Evolutionary conservation across 2,888 invertebrate species (phyloP).

Genomic region (Caradrina clavipalpis): DNA sequence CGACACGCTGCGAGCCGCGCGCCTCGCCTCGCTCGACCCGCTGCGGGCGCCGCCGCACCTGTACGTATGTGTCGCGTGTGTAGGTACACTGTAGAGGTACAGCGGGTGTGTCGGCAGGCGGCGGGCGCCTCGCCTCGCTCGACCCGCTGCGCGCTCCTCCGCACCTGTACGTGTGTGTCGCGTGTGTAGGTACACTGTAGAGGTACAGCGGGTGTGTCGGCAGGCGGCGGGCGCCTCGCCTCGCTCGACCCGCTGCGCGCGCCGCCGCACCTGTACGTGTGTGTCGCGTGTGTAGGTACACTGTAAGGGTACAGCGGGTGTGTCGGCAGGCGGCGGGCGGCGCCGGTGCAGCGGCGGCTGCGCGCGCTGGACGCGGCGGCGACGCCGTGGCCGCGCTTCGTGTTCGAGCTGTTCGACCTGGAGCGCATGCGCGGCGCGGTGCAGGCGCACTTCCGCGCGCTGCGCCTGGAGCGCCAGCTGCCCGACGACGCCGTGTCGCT

Average conservation of each 20-base stretch:
- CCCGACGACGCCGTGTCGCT: constrained; percentile 84
- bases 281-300: no score
- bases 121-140: constrained; percentile 67
- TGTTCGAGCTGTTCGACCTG: constrained; percentile 84
- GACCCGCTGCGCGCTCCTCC: constrained; percentile 74
- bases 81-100: no score
- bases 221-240: constrained; percentile 70
- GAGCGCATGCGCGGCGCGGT: constrained; percentile 75
- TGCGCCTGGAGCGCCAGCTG: constrained; percentile 52
- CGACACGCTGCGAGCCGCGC: constrained; percentile 74
- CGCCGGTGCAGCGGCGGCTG: constrained; percentile 56
- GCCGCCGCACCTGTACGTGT: constrained; percentile 20
- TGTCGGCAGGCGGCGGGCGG: no score
- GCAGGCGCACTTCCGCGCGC: constrained; percentile 71
- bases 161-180: no score
- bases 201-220: no score
- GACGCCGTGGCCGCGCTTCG: constrained; percentile 86
- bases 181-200: no score
- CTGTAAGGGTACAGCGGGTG: no score
- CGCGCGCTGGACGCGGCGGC: constrained; percentile 80
- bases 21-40: constrained; percentile 69
- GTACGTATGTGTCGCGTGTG: no score
- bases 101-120: no score
- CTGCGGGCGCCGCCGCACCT: no score
- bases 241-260: constrained; percentile 67